These are phyloP conservation scores for Tubulanus polymorphus DNA, from an alignment of 2,888 invertebrate species.

Conservation along the genomic window DNA sequence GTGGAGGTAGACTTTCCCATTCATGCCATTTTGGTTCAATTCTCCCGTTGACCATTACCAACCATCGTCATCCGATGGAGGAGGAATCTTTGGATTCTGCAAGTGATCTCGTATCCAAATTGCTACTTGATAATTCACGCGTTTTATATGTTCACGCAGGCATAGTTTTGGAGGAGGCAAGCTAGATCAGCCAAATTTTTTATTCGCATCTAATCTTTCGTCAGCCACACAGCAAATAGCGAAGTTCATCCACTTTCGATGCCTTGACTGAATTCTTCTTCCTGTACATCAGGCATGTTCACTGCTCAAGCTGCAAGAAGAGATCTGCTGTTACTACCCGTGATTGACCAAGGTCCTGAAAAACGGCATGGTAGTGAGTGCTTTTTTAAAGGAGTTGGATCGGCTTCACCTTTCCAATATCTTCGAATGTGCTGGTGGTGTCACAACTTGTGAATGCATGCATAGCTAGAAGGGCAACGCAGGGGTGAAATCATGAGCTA, in stretches of 20 bases:
- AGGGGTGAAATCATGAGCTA: not conserved
- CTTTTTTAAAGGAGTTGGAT: not conserved
- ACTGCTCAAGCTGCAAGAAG: not conserved
- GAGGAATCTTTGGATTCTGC: not conserved
- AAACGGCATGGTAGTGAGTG: not conserved
- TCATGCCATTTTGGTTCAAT: not conserved
- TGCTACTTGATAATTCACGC: constrained; percentile 4
- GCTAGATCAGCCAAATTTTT: not conserved
- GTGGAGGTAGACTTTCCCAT: not conserved
- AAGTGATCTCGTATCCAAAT: not conserved
- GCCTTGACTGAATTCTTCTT: not conserved
- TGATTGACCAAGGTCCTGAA: not conserved
- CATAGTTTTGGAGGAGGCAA: constrained; percentile 4
- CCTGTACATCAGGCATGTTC: constrained; percentile 3
- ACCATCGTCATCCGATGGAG: not conserved
- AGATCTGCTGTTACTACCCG: not conserved
- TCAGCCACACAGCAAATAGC: not conserved
- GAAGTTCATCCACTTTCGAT: not conserved
- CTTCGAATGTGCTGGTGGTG: constrained; percentile 1
- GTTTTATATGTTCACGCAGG: constrained; percentile 2
- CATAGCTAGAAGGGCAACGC: not conserved
- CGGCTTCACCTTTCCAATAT: constrained; percentile 4
- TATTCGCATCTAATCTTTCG: not conserved
- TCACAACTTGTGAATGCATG: constrained; percentile 5
- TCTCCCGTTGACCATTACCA: not conserved